Base-by-base conservation (phyloP, 2,797 vertebrate species). In the Pipistrellus nathusii region DNA sequence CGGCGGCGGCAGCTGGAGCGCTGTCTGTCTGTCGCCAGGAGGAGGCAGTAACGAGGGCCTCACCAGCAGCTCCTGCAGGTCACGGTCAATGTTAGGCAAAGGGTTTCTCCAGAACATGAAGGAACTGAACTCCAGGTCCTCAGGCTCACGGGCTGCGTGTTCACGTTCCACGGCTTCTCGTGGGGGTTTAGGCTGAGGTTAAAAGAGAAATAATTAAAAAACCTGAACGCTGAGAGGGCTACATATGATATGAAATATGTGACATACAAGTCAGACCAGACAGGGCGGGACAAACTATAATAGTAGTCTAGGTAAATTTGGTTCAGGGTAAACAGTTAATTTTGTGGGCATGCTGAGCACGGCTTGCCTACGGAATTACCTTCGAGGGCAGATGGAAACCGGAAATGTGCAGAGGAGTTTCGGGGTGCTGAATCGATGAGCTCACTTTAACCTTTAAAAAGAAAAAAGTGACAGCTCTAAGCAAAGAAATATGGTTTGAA, bases 361-460 rank as follows among this genome's bases (percentile, higher is more conserved):
- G 3, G 35, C 17, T 32, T 12, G 5, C 20, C 15, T n/a, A 82
- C n/a, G 38, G 30, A 80, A 35, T 98, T 97, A 99, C 99, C 99
- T 99, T 99, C 66, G 98, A 96, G 57, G 99, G 99, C 41, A 99
- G 98, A 96, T 99, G 99, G 97, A 99, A 99, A 7, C 99, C 99
- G 5, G 99, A 98, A 1, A 99, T 90, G 11, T 99, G 98, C 3
- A 98, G 96, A 0, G 99, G 99, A 0, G 99, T 98, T 98, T 99
- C 99, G 0, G 99, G 99, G 96, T 99, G 99, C 83, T 96, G 98
- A 17, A 76, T 96, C 0, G 99, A 99, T 89, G 98, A 98, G 86
- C 97, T 98, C 64, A 99, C 92, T 71, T 97, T 97, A 3, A 99
- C 97, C 99, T 99, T 96, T 12, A 96, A 95, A 38, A 57, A 93